These are phyloP conservation scores for Lonchura striata DNA, from an alignment of 2,113 vertebrate species.

Conservation along the genomic window DNA sequence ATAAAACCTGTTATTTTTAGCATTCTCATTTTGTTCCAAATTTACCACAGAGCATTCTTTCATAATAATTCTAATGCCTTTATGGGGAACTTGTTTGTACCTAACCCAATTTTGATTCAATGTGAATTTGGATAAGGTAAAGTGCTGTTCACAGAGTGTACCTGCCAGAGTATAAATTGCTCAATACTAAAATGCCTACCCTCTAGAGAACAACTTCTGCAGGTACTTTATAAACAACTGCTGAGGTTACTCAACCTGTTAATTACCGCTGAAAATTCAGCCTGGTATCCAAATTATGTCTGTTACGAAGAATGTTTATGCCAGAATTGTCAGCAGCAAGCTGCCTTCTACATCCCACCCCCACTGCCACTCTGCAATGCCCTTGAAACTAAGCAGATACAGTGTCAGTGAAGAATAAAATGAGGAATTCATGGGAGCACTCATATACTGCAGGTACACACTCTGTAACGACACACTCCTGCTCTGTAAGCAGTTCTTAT, in stretches of 20 bases:
- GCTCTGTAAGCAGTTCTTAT: conserved; percentile 53
- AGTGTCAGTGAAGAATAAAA: conserved; percentile 37
- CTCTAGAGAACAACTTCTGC: conserved; percentile 30
- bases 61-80: not conserved
- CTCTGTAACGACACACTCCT: not conserved
- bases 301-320: conserved; percentile 21
- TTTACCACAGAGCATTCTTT: not conserved
- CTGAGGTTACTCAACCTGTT: conserved; percentile 56
- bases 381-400: conserved; percentile 50
- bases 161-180: conserved; percentile 16
- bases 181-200: not conserved
- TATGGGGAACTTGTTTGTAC: not conserved
- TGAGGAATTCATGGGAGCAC: conserved; percentile 35
- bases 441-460: not conserved
- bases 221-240: conserved; percentile 54
- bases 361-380: conserved; percentile 13
- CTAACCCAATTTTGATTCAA: not conserved
- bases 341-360: conserved; percentile 19
- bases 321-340: conserved; percentile 40
- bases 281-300: conserved; percentile 34
- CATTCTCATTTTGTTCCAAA: not conserved
- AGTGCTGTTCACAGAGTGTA: not conserved
- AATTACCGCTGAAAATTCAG: conserved; percentile 44
- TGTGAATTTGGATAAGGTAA: not conserved
- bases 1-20: not conserved